Base-by-base conservation (phyloP, 2,113 vertebrate genomes). In the Planiliza haematocheilus region DNA sequence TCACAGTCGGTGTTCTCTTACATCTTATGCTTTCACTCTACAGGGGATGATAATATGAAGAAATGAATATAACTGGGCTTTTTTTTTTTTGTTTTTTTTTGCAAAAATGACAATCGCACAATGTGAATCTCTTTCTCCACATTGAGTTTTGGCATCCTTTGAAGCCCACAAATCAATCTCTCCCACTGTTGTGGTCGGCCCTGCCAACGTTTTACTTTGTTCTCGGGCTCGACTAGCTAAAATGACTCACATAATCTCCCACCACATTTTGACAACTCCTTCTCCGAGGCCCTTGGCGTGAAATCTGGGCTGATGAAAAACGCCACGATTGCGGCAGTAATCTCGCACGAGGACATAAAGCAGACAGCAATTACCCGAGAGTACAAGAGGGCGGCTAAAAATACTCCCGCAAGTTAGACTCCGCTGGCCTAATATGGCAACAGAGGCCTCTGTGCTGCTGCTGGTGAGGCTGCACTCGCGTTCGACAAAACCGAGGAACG, bases 311-410 rank as follows among this genome's bases (percentile, higher is more conserved):
- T 55, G 68, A 70, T 57, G 60, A 74, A 73, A 79, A 66, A 53
- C 50, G 61, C 56, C 20, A 8, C 38, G 58, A 75, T 63, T 74
- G 59, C 58, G 20, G 74, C 81, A 73, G 79, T 76, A 76, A 82
- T 81, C 82, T 91, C 71, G 43, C 39, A 70, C 34, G 4, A 69
- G 71, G 67, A 88, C 86, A 89, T 70, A 82, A 87, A 86, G 74
- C 90, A 91, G 86, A 86, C 73, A 36, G 86, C 82, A 81, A 85
- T 90, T 75, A 83, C 77, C 72, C 66, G 7, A 41, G 76, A 81
- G 86, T 90, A 89, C 86, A 89, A 90, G 83, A 84, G 85, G 67
- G 43, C 5, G 77, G 85, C 92, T 93, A 93, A 91, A 93, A 92
- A 93, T 92, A 91, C 88, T 52, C 70, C 71, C 46, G 59, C 74